Base-by-base conservation (phyloP, 2,797 vertebrate genomes). In the Microhierax caerulescens region DNA sequence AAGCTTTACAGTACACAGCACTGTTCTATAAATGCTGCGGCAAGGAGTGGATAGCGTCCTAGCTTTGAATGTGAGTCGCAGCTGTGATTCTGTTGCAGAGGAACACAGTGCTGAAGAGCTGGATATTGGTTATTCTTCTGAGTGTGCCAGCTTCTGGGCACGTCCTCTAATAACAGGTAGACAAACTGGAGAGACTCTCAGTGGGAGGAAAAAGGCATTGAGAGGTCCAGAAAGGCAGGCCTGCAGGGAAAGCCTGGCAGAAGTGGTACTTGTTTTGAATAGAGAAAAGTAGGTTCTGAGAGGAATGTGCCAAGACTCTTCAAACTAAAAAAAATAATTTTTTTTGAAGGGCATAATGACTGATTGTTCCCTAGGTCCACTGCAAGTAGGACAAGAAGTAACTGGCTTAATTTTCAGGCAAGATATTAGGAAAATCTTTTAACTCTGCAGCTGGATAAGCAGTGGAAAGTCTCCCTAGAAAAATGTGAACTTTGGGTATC, bases 361-460 rank as follows among this genome's bases (percentile, higher is more conserved):
- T 0, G 0, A 22, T 90, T 94, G 77, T 93, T 95, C 74, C 56
- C 24, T 48, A 25, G 25, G 54, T 77, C 79, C 7, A 3, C 64
- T 83, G 53, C 53, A 90, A 93, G 47, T 73, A 83, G 93, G 76
- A 51, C 93, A 75, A 80, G 88, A 78, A 85, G 28, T 57, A 93
- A 48, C 48, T 73, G 83, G 47, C 47, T 93, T 90, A 11, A 39
- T 89, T 96, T 93, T 84, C 30, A 76, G 77, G 69, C 67, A 63
- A 85, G 59, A n/a, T 79, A 47, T 39, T 91, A 82, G 77, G 64
- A 87, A 82, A 82, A 86, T 64, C 9, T 54, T 94, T 76, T 51
- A 82, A 78, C 50, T 61, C 47, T 78, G 32, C 6, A 5, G 59
- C 28, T 87, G 56, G 27, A 43, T 76, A 59, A 43, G 70, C 30